Evolutionary conservation across 1,140 invertebrate species (phyloP).

Genomic region (Sesamia nonagrioides): DNA sequence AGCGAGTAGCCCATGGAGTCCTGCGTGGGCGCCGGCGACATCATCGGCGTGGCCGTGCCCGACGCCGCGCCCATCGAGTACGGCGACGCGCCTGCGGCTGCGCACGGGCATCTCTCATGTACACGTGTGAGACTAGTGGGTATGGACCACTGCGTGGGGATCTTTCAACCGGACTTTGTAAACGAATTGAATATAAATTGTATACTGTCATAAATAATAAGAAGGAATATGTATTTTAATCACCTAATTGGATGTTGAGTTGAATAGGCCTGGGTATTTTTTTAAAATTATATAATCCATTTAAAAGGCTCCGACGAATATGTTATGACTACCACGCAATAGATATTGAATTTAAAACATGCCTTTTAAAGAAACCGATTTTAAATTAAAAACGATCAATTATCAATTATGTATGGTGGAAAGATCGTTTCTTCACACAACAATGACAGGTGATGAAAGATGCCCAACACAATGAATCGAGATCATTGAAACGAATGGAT

Average conservation of each 20-base stretch:
- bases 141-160: neutral
- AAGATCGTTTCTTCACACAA: neutral
- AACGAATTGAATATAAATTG: no score
- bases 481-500: neutral
- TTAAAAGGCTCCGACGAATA: neutral
- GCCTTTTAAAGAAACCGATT: neutral
- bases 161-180: neutral
- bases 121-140: neutral
- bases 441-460: neutral
- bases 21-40: slow-evolving; percentile 96
- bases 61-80: slow-evolving; percentile 96
- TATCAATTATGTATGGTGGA: no score
- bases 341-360: neutral
- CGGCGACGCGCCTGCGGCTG: slow-evolving; percentile 93
- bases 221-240: no score
- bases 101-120: slow-evolving; percentile 23
- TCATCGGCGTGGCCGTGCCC: slow-evolving; percentile 96
- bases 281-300: no score
- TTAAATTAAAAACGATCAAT: neutral
- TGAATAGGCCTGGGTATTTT: no score
- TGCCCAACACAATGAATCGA: slow-evolving; percentile 20
- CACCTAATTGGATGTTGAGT: no score
- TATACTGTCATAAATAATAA: no score
- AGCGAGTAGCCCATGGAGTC: slow-evolving; percentile 96
- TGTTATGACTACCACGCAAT: neutral